These are phyloP conservation scores for Podargus strigoides DNA, from an alignment of 2,797 vertebrate genomes.

Conservation along the genomic window DNA sequence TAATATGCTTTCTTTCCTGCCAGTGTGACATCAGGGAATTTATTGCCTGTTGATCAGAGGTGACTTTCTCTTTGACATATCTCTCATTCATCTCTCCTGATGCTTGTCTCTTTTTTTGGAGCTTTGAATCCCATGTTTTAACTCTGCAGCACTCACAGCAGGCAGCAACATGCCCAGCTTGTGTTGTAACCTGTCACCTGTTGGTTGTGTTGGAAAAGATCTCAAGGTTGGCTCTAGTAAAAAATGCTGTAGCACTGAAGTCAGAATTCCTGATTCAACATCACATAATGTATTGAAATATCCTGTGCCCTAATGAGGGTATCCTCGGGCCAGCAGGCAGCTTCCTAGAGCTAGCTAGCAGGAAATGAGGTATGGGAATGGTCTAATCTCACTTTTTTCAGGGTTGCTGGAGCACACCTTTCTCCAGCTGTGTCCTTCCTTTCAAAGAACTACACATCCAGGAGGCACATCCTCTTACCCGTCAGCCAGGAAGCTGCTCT, in stretches of 20 bases:
- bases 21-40: not conserved
- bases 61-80: not conserved
- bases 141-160: not conserved
- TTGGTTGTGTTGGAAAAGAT: not conserved
- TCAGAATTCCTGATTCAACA: not conserved
- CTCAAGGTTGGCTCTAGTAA: not conserved
- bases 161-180: not conserved
- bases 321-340: not conserved
- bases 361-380: not conserved
- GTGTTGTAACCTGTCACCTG: not conserved
- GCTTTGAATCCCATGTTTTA: not conserved
- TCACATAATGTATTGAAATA: rapidly evolving
- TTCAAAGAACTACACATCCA: not conserved
- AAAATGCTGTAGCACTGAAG: not conserved
- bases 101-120: not conserved
- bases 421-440: not conserved
- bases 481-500: not conserved
- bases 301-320: not conserved
- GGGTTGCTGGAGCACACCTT: not conserved
- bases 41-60: not conserved
- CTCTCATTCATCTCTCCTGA: not conserved
- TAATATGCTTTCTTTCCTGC: not conserved
- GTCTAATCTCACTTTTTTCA: not conserved
- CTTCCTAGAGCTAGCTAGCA: not conserved
- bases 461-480: not conserved